Evolutionary conservation across 1,140 invertebrate species (phyloP), one percentile per base, ranked within the genome.

Genomic region (Dolichoris vasculosae): DNA sequence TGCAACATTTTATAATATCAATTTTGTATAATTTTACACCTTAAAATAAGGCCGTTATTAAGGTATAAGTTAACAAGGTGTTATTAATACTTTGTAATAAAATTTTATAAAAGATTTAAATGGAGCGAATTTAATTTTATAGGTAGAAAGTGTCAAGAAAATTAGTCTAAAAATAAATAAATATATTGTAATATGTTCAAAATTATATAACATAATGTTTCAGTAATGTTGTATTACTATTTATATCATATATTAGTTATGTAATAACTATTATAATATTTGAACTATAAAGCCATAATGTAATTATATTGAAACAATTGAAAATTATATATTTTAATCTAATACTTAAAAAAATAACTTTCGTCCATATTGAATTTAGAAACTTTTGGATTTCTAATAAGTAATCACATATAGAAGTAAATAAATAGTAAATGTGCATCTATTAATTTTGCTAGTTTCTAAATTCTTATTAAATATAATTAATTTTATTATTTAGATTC

Each of bases 111-210:
- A 11, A 35, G 2, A 20, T 11, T 15, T 48, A 48, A 71, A 76
- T 20, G 17, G 26, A 46, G 11, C 3, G 1, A 38, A 71, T 17
- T 46, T 46, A 59, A 59, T 2, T 11, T 59, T 59, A 78, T 78
- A 17, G 7, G 15, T 26, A 38, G 6, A 51, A 55, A 59, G 35
- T 38, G 2, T 32, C 30, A 63, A 78, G 46, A 32, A 78, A 78
- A 78, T 78, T 78, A 51, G 35, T 78, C 51, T 3, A 35, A 63
- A 40, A 78, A 40, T 63, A 78, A 78, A 20, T 20, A 63, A 46
- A 15, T 32, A 51, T 63, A 63, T 78, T 38, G 17, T 13, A 78
- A 6, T 38, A 63, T 23, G 7, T 40, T 13, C 76, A 32, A 17
- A 30, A 55, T 51, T 77, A 46, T 20, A 73, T 43, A 43, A 43